phyloP scores from a whole-genome alignment of 2,797 vertebrate species.

The Anolis apletophallus region DNA sequence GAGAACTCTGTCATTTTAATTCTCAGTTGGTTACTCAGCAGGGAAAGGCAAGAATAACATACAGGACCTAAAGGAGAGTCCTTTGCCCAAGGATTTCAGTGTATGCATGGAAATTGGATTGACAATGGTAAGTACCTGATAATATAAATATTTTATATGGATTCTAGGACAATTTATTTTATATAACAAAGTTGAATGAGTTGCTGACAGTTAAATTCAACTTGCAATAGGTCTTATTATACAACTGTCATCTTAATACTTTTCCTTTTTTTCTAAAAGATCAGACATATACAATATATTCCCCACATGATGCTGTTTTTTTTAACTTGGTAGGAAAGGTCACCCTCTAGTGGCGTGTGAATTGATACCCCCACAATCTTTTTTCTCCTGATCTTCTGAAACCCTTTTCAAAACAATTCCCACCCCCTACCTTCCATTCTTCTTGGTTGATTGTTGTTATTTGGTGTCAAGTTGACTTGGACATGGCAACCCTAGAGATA shows the following conservation, averaged over 20 bases:
- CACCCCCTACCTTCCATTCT: not conserved
- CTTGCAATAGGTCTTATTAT: not conserved
- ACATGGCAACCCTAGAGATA: too few relatives aligned
- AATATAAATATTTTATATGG: not conserved
- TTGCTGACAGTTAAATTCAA: not conserved
- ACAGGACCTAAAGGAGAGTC: not conserved
- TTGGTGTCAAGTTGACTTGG: not conserved
- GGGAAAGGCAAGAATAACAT: not conserved
- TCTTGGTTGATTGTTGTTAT: not conserved
- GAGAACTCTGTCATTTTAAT: not conserved
- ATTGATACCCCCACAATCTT: not conserved
- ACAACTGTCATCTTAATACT: not conserved
- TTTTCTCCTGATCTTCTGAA: not conserved
- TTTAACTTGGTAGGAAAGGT: not conserved
- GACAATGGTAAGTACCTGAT: constrained; percentile 35
- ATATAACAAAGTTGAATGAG: not conserved
- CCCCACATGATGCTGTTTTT: too few relatives aligned
- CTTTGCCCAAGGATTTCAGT: not conserved
- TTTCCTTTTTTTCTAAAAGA: not conserved
- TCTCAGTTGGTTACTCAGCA: not conserved
- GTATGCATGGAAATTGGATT: not conserved
- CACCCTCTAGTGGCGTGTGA: not conserved
- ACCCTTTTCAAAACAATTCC: not conserved
- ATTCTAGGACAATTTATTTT: not conserved
- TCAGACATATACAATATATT: not conserved